Evolutionary conservation across 2,797 vertebrate species (phyloP).

Genomic region (Geotrypetes seraphini): DNA sequence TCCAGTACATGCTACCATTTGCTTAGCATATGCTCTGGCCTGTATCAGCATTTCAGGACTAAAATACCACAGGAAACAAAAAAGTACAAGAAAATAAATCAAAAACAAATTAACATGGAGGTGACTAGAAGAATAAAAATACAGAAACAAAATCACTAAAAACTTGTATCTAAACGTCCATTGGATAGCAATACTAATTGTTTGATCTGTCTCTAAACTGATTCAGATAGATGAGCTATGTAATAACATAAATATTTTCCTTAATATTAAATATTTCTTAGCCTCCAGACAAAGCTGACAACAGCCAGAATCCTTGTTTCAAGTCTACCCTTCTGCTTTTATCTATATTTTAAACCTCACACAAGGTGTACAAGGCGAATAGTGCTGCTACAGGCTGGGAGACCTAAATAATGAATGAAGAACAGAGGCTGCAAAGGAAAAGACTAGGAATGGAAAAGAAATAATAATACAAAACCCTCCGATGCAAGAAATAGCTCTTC

Average conservation of each 20-base stretch:
- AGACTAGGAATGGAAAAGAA: constrained; percentile 1
- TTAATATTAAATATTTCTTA: constrained; percentile 36
- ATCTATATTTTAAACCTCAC: constrained; percentile 98
- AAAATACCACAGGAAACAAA: no score
- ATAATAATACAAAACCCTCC: not conserved
- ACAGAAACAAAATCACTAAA: not conserved
- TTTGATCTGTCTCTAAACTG: no score
- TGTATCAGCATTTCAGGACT: no score
- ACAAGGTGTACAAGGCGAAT: constrained; percentile 85
- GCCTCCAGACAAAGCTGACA: constrained; percentile 49
- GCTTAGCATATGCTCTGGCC: no score
- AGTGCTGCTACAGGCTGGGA: constrained; percentile 73
- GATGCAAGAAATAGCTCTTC: not conserved
- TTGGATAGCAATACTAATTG: no score
- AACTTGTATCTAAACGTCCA: no score
- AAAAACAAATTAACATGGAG: no score
- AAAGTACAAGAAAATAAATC: no score
- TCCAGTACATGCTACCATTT: no score
- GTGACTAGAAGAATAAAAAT: not conserved
- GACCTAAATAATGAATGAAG: constrained; percentile 79
- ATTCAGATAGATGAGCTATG: no score
- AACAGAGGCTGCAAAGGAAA: constrained; percentile 50
- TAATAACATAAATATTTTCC: no score
- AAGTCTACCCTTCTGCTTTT: constrained; percentile 87
- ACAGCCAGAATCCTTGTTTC: constrained; percentile 59